Conservation (phyloP, 2,888 invertebrate genomes). For the Limnephilus marmoratus region DNA sequence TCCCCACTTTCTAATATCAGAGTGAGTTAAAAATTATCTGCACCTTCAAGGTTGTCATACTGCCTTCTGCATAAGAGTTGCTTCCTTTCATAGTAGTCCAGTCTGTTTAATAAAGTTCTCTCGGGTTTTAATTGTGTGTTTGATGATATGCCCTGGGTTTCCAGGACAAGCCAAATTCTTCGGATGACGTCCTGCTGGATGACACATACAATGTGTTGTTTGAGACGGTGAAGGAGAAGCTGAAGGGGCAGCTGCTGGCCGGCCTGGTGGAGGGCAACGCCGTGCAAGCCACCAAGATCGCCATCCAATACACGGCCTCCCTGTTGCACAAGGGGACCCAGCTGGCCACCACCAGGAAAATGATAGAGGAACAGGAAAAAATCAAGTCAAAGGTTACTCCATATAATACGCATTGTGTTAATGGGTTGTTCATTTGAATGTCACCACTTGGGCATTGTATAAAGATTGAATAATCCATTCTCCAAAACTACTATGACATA, state of each 20-base stretch:
- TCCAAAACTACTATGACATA: no score
- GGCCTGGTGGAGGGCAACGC: conserved; percentile 80
- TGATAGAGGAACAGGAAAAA: conserved; percentile 67
- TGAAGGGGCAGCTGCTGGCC: conserved; percentile 87
- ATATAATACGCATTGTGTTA: no score
- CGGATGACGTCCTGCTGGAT: conserved; percentile 84
- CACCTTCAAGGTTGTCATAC: no score
- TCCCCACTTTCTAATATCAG: conserved; percentile 53
- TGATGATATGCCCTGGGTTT: not conserved
- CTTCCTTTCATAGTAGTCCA: no score
- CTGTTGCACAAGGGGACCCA: conserved; percentile 82
- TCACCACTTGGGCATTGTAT: no score
- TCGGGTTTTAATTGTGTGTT: no score
- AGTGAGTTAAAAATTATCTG: not conserved
- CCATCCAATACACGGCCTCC: conserved; percentile 86
- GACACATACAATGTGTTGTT: conserved; percentile 86
- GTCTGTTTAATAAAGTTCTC: no score
- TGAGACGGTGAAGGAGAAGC: conserved; percentile 91
- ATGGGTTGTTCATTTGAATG: no score
- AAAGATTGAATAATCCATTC: no score
- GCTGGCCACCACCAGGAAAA: conserved; percentile 67
- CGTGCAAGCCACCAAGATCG: conserved; percentile 84
- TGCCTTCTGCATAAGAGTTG: no score
- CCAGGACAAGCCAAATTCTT: conserved; percentile 80
- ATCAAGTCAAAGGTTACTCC: conserved; percentile 47